Conservation (phyloP, 2,797 vertebrate species). For the Bryconaethiops microstoma region DNA sequence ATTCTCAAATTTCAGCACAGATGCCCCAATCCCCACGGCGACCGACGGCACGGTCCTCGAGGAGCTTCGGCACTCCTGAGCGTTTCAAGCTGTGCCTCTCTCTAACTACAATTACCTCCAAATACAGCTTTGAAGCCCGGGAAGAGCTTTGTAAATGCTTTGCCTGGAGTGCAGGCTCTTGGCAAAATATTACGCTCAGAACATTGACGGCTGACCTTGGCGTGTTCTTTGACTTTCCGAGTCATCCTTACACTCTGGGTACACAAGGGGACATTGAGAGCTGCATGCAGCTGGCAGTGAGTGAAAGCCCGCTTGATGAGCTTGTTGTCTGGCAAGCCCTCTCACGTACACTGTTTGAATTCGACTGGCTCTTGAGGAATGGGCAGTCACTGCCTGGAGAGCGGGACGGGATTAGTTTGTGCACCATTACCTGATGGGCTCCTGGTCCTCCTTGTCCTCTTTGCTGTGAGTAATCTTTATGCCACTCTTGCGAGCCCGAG, state of each 20-base stretch:
- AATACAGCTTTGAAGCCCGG: conserved; percentile 5
- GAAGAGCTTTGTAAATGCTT: not conserved
- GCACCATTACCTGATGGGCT: conserved; percentile 89
- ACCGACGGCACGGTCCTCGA: conserved; percentile 2
- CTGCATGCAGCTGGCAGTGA: conserved; percentile 8
- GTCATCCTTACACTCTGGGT: not conserved
- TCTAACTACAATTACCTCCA: conserved; percentile 6
- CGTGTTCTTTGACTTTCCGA: not conserved
- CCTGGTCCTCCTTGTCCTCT: conserved; percentile 98
- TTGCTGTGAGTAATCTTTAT: conserved; percentile 98
- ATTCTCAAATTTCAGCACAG: conserved; percentile 9
- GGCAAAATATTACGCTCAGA: conserved; percentile 3
- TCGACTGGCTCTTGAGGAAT: not conserved
- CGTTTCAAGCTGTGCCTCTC: conserved; percentile 9
- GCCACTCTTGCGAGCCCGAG: conserved; percentile 95
- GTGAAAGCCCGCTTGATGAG: not conserved
- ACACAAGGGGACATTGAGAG: not conserved
- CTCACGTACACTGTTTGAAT: not conserved
- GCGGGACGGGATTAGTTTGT: too few species aligned
- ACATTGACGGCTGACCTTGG: not conserved
- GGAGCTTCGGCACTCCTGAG: conserved; percentile 1
- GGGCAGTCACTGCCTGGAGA: conserved; percentile 26
- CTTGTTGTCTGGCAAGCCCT: not conserved
- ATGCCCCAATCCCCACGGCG: conserved; percentile 3
- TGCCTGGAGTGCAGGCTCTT: conserved; percentile 10